phyloP scores from a whole-genome alignment of 2,113 vertebrate species.

The Crotalus viridis region DNA sequence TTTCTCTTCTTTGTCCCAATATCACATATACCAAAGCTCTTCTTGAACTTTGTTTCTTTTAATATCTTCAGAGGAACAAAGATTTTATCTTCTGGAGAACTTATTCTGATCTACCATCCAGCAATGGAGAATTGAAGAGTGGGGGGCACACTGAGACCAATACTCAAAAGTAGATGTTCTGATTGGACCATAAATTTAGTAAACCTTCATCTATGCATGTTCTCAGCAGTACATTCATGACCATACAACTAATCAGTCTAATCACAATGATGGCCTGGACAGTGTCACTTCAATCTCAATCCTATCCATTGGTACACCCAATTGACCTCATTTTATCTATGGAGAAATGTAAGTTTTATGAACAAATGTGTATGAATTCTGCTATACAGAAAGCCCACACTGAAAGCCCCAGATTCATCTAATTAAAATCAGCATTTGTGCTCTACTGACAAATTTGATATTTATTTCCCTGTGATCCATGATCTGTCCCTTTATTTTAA shows the following conservation, averaged over 20 bases:
- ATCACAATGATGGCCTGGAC: not conserved
- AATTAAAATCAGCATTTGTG: not conserved
- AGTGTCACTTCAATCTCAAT: not conserved
- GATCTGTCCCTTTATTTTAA: not conserved
- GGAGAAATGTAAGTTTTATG: not conserved
- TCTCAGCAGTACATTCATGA: not conserved
- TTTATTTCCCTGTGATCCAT: not conserved
- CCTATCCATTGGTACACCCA: not conserved
- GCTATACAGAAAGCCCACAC: not conserved
- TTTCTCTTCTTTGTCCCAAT: not conserved
- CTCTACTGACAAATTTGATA: not conserved
- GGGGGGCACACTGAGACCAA: not conserved
- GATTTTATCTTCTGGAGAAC: not conserved
- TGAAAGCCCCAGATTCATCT: not conserved
- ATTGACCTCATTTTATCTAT: not conserved
- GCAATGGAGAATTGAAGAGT: not conserved
- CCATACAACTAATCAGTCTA: not conserved
- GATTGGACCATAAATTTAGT: not conserved
- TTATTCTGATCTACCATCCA: not conserved
- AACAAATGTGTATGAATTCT: not conserved
- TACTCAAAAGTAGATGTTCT: not conserved
- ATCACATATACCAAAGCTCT: not conserved
- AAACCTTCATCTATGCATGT: not conserved
- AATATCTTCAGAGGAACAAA: not conserved
- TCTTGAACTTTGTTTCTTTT: not conserved